Evolutionary conservation across 2,113 vertebrate genomes (phyloP).

Genomic region (Phyllopteryx taeniolatus): DNA sequence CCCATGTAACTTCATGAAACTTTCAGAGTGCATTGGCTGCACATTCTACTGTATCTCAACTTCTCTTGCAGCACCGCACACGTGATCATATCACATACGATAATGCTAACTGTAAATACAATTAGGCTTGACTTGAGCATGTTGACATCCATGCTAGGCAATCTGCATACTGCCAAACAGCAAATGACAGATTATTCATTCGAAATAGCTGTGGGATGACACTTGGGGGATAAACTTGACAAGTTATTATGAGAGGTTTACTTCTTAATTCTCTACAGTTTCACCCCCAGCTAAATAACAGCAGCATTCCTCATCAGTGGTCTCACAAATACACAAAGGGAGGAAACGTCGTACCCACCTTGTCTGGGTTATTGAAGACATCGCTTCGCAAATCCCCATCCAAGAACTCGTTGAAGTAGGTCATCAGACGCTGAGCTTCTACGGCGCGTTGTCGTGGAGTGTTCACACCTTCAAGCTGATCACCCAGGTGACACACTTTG

Average conservation of each 20-base stretch:
- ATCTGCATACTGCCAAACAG: constrained; percentile 59
- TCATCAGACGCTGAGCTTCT: constrained; percentile 98
- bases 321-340: constrained; percentile 22
- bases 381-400: constrained; percentile 98
- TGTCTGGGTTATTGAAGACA: constrained; percentile 97
- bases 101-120: constrained; percentile 56
- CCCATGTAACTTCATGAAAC: constrained; percentile 42
- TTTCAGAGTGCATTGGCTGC: constrained; percentile 18
- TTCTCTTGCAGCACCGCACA: constrained; percentile 2
- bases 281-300: constrained; percentile 61
- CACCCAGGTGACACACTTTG: constrained; percentile 98
- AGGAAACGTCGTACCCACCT: constrained; percentile 75
- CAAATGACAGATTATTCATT: constrained; percentile 68
- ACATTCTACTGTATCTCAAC: not conserved
- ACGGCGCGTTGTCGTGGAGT: constrained; percentile 95
- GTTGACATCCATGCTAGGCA: constrained; percentile 68
- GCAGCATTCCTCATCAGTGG: constrained; percentile 36
- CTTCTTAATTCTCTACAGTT: constrained; percentile 64
- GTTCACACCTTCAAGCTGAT: constrained; percentile 97
- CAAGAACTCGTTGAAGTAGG: constrained; percentile 99
- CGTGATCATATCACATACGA: constrained; percentile 11
- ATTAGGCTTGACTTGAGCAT: constrained; percentile 67
- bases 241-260: constrained; percentile 65
- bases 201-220: constrained; percentile 67
- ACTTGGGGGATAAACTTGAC: constrained; percentile 69